Base-by-base conservation (phyloP, 2,113 vertebrate genomes). In the Pelecanoides urinatrix region DNA sequence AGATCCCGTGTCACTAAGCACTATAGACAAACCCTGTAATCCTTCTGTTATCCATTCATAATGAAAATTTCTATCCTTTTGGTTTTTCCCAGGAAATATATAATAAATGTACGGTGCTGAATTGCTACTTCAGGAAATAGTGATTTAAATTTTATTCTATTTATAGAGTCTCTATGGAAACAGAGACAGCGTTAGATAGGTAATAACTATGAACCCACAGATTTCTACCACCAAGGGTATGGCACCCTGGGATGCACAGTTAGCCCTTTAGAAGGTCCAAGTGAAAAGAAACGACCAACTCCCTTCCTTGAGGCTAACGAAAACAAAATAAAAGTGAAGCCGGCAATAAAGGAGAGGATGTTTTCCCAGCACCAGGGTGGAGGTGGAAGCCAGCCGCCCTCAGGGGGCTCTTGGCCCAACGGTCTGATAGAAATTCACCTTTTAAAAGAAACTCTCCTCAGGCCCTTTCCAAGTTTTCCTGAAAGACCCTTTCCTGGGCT, bases 141-240 rank as follows among this genome's bases (percentile, higher is more conserved):
- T 44, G 79, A 95, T 94, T 96, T 65, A 78, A 96, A 98, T 96
- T 95, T 97, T 93, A 88, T 97, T 98, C 98, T 98, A 98, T 98
- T 98, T 98, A 97, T 98, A 97, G 96, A 78, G 96, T 98, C 97
- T 98, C 98, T 98, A 98, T 98, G 98, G 98, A 98, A 98, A 98
- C 98, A 26, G 97, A 96, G 93, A 87, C 71, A 95, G 97, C 90
- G 44, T 59, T 72, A 74, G 92, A 84, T 92, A 97, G 92, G 94
- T 93, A 92, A 97, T 79, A 96, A 84, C 94, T 91, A 74, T 59
- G 94, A 98, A 94, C 90, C 95, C 95, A 85, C 96, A 73, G 96
- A 95, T 87, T 84, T 93, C 86, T 77, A 56, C 92, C 91, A 27
- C n/a, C 29, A 3, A 40, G 82, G 94, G 94, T 76, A 88, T 3